These are phyloP conservation scores for Gasterosteus aculeatus DNA, from an alignment of 2,113 vertebrate species.

Conservation along the genomic window DNA sequence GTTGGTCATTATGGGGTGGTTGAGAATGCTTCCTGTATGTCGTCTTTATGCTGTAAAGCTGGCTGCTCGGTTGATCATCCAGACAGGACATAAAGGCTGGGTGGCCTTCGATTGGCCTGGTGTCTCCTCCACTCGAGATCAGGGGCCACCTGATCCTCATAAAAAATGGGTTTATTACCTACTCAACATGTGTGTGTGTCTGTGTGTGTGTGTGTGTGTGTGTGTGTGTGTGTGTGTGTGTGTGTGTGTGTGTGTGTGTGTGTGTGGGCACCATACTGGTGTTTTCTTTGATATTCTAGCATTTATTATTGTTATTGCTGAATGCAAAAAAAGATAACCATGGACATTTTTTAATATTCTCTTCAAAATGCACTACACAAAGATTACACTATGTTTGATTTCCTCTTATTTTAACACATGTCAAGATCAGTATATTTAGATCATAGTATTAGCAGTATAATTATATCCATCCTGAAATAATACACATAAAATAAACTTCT, in stretches of 20 bases:
- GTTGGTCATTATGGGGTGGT: slow-evolving; percentile 3
- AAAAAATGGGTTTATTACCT: slow-evolving; percentile 90
- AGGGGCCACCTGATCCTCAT: slow-evolving; percentile 83
- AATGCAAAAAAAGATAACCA: background rate
- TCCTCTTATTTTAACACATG: too few relatives aligned
- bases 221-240: slow-evolving; percentile 31
- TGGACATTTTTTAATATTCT: background rate
- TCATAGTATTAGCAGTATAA: too few relatives aligned
- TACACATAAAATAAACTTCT: too few relatives aligned
- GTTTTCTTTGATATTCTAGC: background rate
- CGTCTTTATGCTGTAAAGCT: slow-evolving; percentile 9
- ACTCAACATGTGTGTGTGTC: slow-evolving; percentile 62
- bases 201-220: slow-evolving; percentile 7
- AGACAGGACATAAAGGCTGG: slow-evolving; percentile 86
- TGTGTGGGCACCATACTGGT: background rate
- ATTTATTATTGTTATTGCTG: slow-evolving; percentile 6
- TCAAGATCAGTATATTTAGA: too few relatives aligned
- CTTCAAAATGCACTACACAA: too few relatives aligned
- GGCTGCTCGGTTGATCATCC: slow-evolving; percentile 62
- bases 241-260: slow-evolving; percentile 13
- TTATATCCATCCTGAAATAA: too few relatives aligned
- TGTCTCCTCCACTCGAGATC: slow-evolving; percentile 90
- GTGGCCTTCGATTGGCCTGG: slow-evolving; percentile 84
- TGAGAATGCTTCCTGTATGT: slow-evolving; percentile 18
- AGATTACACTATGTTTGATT: too few relatives aligned